Percentiles rank a stretch among this genome's conserved stretches.
Evolutionary conservation across 2,113 vertebrate genomes (phyloP).

Genomic region (Genyomyrus donnyi): DNA sequence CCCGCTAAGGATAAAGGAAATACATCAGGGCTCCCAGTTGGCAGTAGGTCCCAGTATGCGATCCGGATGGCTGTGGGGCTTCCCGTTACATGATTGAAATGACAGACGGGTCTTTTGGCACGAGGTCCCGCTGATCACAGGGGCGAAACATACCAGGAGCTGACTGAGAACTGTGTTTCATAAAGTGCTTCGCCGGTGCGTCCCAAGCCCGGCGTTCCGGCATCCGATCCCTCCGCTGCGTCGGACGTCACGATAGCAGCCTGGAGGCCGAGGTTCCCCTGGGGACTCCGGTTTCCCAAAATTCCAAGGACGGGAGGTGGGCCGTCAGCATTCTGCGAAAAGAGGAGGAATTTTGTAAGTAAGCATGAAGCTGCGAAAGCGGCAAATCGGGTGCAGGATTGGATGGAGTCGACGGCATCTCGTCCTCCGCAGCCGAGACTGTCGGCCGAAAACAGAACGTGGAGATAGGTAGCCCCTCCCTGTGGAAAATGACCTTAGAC

Average conservation of each 20-base stretch:
- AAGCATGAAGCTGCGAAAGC: not conserved
- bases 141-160: conserved; percentile 43
- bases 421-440: not conserved
- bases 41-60: conserved; percentile 31
- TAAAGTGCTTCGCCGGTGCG: conserved; percentile 19
- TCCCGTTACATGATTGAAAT: conserved; percentile 25
- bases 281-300: not conserved
- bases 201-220: conserved; percentile 5
- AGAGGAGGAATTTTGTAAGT: not conserved
- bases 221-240: not conserved
- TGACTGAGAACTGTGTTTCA: conserved; percentile 23
- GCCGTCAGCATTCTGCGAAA: conserved; percentile 12
- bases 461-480: not conserved
- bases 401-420: not conserved
- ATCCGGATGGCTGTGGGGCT: conserved; percentile 30
- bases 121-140: conserved; percentile 49
- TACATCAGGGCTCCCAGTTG: conserved; percentile 36
- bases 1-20: conserved; percentile 34
- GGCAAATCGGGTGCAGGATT: not conserved
- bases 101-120: conserved; percentile 51
- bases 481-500: not conserved
- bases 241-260: not conserved
- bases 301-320: not conserved
- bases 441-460: not conserved
- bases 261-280: not conserved